Base-by-base conservation (phyloP, 2,888 invertebrate genomes). In the Azorinus chamasolen region DNA sequence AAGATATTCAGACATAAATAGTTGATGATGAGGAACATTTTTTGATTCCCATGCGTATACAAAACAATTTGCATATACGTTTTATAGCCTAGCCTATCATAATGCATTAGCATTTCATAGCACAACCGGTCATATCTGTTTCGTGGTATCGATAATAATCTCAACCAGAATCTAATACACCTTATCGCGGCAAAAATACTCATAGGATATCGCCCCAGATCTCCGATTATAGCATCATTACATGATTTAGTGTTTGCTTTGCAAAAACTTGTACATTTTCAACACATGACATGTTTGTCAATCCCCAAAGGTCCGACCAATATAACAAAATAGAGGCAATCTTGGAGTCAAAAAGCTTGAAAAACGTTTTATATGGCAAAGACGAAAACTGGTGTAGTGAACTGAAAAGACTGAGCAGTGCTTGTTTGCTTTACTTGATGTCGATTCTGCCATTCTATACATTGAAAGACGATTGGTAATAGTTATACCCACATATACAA, bases 281-380 rank as follows among this genome's bases (percentile, higher is more conserved):
- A 51, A 66, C 59, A 45, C 16, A 39, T 16, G 53, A 27, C 16
- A 22, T 37, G 24, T 53, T 25, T 54, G 65, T 16, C 16, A 66
- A 53, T 10, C 79, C 74, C 70, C 66, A 79, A 39, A 74, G 27
- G 48, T 79, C 73, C 24, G 55, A 53, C 10, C 79, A 65, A 63
- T 74, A 71, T 14, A 66, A 48, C 14, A 79, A 22, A n/a, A n/a
- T n/a, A n/a, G n/a, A n/a, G n/a, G n/a, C 5, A 79, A 4, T 46
- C 5, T 18, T 50, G 37, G 22, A 18, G 48, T 37, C 62, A 51
- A 50, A 22, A n/a, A n/a, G n/a, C n/a, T n/a, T n/a, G n/a, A n/a
- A n/a, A n/a, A n/a, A n/a, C n/a, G n/a, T n/a, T n/a, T n/a, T n/a
- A n/a, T n/a, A n/a, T n/a, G n/a, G n/a, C n/a, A n/a, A n/a, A n/a